Conservation (phyloP, 1,140 invertebrate genomes). For the Lucilia sericata region DNA sequence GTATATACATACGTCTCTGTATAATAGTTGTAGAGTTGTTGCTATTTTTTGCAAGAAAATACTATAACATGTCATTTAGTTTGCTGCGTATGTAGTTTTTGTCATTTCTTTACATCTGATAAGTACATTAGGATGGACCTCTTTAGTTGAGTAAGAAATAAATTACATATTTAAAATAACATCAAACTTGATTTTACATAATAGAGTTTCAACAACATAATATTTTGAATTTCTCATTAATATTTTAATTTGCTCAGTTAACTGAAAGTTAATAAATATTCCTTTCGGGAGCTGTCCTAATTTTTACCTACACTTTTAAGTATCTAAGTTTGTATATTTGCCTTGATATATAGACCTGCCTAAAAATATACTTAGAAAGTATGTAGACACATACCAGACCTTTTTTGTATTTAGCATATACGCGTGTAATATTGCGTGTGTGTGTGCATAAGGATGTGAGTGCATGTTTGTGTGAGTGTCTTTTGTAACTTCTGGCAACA, state of each 20-base stretch:
- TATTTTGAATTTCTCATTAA: no score
- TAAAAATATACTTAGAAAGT: not conserved
- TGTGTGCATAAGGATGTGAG: not conserved
- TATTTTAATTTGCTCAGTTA: no score
- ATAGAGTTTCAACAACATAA: no score
- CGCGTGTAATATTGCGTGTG: not conserved
- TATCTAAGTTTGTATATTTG: not conserved
- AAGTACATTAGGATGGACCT: no score
- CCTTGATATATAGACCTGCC: not conserved
- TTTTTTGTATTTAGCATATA: not conserved
- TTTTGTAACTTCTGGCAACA: constrained; percentile 54
- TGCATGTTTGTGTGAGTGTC: not conserved
- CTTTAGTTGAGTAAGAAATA: no score
- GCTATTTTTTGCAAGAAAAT: no score
- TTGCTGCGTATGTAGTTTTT: not conserved
- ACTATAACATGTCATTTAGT: not conserved
- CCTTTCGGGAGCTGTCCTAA: not conserved
- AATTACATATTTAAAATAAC: no score
- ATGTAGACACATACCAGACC: constrained; percentile 12
- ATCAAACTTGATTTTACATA: no score
- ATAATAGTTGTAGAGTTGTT: not conserved
- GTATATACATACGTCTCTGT: not conserved
- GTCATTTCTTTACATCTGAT: not conserved
- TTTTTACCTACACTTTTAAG: not conserved
- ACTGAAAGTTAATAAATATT: no score